These are phyloP conservation scores for Montipora sp. DNA, from an alignment of 64 coral and sea anemone genomes.

Conservation along the genomic window DNA sequence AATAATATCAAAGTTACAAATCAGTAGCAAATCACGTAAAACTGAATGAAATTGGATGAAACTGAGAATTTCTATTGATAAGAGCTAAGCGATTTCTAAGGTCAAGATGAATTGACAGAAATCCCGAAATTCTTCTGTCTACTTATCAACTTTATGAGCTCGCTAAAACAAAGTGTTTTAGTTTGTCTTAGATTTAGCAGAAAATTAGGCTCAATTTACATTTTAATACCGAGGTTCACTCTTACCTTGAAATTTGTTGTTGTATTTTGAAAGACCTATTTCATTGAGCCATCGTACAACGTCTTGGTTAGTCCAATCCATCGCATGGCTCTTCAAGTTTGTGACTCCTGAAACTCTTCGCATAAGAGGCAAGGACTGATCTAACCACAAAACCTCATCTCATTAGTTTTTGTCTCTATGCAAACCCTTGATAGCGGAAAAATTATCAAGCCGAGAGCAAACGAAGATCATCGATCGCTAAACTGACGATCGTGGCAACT, in stretches of 20 bases:
- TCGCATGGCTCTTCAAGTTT: neutral
- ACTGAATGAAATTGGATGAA: neutral
- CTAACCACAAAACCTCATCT: slow-evolving; percentile 50
- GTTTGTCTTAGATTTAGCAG: neutral
- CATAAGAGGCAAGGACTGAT: no score
- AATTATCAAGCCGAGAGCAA: neutral
- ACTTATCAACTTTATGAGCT: neutral
- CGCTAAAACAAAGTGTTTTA: neutral
- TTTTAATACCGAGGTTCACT: no score
- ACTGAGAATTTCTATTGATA: neutral
- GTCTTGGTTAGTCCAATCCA: slow-evolving; percentile 44
- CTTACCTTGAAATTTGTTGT: slow-evolving; percentile 47
- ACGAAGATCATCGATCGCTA: neutral
- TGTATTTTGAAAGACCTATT: slow-evolving; percentile 49
- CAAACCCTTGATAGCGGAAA: neutral
- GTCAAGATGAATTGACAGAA: neutral
- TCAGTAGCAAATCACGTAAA: neutral
- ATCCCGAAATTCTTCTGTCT: neutral
- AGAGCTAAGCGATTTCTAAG: neutral
- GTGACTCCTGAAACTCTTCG: neutral
- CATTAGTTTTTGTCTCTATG: slow-evolving; percentile 29
- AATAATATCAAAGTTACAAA: neutral
- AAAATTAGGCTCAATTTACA: neutral
- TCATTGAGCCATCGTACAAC: slow-evolving; percentile 23
- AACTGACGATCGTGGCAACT: neutral